Base-by-base conservation (phyloP, 2,797 vertebrate genomes). In the Phoebastria nigripes region DNA sequence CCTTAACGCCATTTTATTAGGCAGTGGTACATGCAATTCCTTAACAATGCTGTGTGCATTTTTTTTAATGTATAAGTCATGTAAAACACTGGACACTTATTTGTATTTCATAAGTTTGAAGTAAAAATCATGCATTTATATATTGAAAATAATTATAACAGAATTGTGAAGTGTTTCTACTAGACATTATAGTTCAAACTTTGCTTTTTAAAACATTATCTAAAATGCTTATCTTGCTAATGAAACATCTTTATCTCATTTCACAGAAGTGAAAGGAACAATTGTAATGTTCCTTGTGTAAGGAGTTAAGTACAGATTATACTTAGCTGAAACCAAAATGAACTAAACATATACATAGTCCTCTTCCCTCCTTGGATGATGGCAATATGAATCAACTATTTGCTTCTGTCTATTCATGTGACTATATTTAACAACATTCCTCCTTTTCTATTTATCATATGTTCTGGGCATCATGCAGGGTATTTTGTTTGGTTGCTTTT, bases 21-120 rank as follows among this genome's bases (percentile, higher is more conserved):
- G 6, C 19, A 67, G 11, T 12, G 26, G 11, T 39, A 33, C 62
- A n/a, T 59, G 78, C 0, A 0, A 44, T 76, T 81, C 25, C 35
- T 12, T 58, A 63, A 37, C 25, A 39, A 22, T 3, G 0, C 10
- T 71, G 4, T 15, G 6, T 44, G 9, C 1, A 1, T 29, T 6
- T 4, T 42, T 72, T 28, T 37, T 44, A 41, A 31, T 39, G 3
- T 52, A 11, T 22, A 8, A 55, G 18, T 67, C 2, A 11, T 28
- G 6, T 85, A 44, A 76, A 69, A 52, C 9, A 42, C 6, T 42
- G 19, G 25, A 7, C 2, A 6, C 12, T 9, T 46, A 12, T 28
- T 55, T 84, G 15, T 49, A 42, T 65, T 86, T 80, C 1, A 0
- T 59, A 49, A 37, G 8, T 77, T 31, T 88, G 35, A 69, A 58